Evolutionary conservation across 2,113 vertebrate species (phyloP), one percentile per base, ranked within the genome.

Genomic region (Murina feae): DNA sequence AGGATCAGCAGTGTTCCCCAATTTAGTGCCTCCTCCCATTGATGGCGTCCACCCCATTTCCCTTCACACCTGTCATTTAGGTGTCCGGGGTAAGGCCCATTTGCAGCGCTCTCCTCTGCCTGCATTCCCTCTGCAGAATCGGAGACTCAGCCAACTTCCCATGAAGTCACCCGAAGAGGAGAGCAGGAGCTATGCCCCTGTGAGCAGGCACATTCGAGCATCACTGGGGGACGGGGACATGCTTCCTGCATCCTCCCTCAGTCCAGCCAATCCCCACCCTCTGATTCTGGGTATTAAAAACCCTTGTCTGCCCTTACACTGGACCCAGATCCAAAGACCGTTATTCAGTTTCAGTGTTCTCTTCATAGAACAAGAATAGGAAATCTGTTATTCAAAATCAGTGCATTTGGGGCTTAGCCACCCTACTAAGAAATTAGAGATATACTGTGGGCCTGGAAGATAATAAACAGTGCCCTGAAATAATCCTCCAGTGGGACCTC

Each of bases 91-190:
- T 66, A 83, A 92, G 89, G 68, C 88, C 72, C 69, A 4, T 93
- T 91, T 85, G 78, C 82, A 16, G 82, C 28, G 17, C 42, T 82
- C 66, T 51, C 80, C 28, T 93, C 81, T 91, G 71, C 72, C 93
- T 89, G 95, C 90, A 91, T 96, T 96, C 81, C 85, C 82, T 93
- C 91, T 97, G 96, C 97, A 96, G 93, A 96, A 95, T 0, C 93
- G 93, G 81, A 93, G 90, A 86, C 44, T 72, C 68, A 68, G 95
- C 92, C 95, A 96, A 95, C 81, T 95, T 97, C 90, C 92, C 90
- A 42, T 53, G 88, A 95, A 96, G 93, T 95, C 93, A 92, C 55
- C 63, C 76, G 44, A 68, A 91, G 55, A 74, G 44, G 28, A 76
- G 72, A 93, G 47, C 81, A 82, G 94, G 58, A 83, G 23, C 44